phyloP scores from a whole-genome alignment of 2,113 vertebrate species.

The Urocolius indicus region DNA sequence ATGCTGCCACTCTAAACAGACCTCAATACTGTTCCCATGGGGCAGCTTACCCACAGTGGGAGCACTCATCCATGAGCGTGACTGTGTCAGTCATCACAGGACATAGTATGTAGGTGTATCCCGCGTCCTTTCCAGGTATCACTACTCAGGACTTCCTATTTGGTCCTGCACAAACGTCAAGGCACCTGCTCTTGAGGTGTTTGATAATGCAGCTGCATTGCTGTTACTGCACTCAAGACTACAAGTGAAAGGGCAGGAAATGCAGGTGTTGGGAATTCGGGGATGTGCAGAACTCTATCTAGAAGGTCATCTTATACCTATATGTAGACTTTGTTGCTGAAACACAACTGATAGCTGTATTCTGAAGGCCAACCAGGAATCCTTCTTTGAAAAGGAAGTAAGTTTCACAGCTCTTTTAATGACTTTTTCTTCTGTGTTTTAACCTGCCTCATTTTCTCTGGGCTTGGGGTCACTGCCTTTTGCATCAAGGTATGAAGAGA shows the following conservation, averaged over 20 bases:
- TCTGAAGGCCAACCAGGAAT: not conserved
- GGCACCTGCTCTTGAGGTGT: not conserved
- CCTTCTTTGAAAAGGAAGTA: not conserved
- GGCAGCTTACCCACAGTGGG: not conserved
- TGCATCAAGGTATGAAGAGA: not conserved
- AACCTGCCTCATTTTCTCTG: not conserved
- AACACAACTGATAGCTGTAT: not conserved
- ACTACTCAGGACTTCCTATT: not conserved
- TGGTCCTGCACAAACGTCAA: not conserved
- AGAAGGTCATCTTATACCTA: not conserved
- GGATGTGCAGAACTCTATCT: not conserved
- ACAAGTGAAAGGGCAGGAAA: not conserved
- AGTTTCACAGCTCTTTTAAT: not conserved
- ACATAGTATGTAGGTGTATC: not conserved
- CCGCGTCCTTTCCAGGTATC: rapidly evolving
- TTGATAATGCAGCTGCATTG: not conserved
- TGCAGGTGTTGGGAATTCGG: not conserved
- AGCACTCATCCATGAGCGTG: not conserved
- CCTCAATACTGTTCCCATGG: not conserved
- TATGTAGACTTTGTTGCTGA: not conserved
- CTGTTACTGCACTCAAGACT: not conserved
- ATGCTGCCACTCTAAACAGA: not conserved
- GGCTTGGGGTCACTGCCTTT: too few species aligned
- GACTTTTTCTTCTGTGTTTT: not conserved
- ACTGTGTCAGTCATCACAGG: not conserved